Percentiles rank a stretch among this genome's conserved stretches.
These are phyloP conservation scores for Echinops telfairi DNA, from an alignment of 2,113 vertebrate genomes.

Conservation along the genomic window DNA sequence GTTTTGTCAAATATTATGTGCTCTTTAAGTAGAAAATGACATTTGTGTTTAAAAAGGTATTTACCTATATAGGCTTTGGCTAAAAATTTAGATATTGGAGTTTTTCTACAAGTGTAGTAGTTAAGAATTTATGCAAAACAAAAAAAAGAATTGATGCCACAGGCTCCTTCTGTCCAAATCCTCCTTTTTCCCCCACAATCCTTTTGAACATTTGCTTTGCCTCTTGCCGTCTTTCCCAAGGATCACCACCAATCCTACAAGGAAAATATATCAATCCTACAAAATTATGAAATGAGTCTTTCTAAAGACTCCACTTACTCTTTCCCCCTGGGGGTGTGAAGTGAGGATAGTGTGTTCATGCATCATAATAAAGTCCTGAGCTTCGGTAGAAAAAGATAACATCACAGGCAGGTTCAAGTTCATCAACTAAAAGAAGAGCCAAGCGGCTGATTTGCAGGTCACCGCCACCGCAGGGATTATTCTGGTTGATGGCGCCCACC, in stretches of 20 bases:
- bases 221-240: conserved; percentile 85
- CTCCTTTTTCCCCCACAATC: conserved; percentile 81
- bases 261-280: conserved; percentile 85
- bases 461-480: too few relatives aligned
- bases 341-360: conserved; percentile 64
- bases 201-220: conserved; percentile 83
- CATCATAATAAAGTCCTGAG: conserved; percentile 61
- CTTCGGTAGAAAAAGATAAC: conserved; percentile 34
- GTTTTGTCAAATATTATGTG: conserved; percentile 67
- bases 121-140: conserved; percentile 84
- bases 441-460: neutral
- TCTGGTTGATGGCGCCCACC: too few relatives aligned
- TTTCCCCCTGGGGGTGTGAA: neutral
- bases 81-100: conserved; percentile 82
- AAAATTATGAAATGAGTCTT: conserved; percentile 83
- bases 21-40: conserved; percentile 81
- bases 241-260: conserved; percentile 84
- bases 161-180: conserved; percentile 84
- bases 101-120: conserved; percentile 84
- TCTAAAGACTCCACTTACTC: conserved; percentile 79
- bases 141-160: conserved; percentile 81
- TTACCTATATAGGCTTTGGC: conserved; percentile 84
- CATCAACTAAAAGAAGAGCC: conserved; percentile 38
- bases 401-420: conserved; percentile 27
- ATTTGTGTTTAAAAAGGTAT: conserved; percentile 83